phyloP scores from a whole-genome alignment of 2,113 vertebrate species.

The Buteo buteo region DNA sequence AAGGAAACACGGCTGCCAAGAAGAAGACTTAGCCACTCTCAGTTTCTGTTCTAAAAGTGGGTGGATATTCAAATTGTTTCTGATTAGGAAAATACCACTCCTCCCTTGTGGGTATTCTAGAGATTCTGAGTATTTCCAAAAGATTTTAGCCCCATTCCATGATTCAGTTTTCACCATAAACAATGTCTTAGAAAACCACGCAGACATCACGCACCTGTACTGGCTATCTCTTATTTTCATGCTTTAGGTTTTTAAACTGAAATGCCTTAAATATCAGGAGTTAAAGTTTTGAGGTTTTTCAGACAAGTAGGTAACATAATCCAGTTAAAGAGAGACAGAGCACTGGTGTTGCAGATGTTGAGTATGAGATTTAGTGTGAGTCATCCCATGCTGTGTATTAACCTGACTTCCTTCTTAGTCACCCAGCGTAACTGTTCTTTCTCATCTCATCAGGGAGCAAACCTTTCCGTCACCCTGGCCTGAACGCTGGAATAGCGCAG shows the following conservation, averaged over 20 bases:
- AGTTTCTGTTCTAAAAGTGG: not conserved
- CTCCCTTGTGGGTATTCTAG: not conserved
- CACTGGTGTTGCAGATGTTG: not conserved
- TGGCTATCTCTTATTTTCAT: not conserved
- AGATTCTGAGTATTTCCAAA: not conserved
- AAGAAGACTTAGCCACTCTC: not conserved
- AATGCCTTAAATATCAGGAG: not conserved
- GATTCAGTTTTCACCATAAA: not conserved
- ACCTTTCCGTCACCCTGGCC: not conserved
- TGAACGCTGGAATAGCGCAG: not conserved
- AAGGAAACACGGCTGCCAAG: not conserved
- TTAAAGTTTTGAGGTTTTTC: not conserved
- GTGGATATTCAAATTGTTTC: not conserved
- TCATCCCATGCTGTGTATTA: not conserved
- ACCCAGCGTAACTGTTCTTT: not conserved
- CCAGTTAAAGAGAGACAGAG: not conserved
- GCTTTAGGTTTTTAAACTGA: not conserved
- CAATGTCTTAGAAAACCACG: not conserved
- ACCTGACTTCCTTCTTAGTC: slow-evolving; percentile 20
- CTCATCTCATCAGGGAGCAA: not conserved
- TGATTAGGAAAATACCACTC: not conserved
- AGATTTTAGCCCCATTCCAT: not conserved
- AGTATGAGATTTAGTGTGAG: not conserved
- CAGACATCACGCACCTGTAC: not conserved
- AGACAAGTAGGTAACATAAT: not conserved